phyloP scores from a whole-genome alignment of 2,797 vertebrate genomes.

The Eulemur albifrons region DNA sequence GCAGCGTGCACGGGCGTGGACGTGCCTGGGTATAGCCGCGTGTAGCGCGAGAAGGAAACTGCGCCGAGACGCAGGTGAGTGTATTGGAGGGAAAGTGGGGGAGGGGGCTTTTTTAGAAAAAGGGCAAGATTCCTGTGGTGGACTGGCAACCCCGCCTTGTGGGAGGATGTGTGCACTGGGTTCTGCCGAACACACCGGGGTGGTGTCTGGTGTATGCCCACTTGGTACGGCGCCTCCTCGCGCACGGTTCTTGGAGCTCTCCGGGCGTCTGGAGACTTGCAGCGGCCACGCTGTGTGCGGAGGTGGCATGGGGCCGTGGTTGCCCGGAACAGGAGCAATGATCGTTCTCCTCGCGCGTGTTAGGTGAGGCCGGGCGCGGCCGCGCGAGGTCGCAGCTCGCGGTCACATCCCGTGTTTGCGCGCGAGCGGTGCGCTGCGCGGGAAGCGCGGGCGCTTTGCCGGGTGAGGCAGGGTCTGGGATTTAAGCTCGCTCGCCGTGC shows the following conservation, averaged over 20 bases:
- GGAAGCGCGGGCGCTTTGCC: background rate
- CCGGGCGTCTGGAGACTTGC: background rate
- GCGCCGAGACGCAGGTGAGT: constrained; percentile 75
- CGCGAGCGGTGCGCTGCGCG: background rate
- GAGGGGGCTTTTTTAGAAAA: background rate
- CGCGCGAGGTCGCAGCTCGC: constrained; percentile 9
- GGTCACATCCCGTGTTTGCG: constrained; percentile 26
- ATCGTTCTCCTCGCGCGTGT: background rate
- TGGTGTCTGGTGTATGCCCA: background rate
- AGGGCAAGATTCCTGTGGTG: background rate
- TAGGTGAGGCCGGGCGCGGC: background rate
- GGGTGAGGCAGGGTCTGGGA: background rate
- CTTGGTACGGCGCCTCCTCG: background rate
- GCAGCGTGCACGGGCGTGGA: constrained; percentile 64
- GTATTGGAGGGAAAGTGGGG: constrained; percentile 48
- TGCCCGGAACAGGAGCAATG: background rate
- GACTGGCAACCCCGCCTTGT: background rate
- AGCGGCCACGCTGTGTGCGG: background rate
- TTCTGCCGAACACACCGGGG: background rate
- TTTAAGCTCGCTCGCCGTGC: background rate
- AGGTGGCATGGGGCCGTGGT: background rate
- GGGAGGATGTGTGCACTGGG: background rate
- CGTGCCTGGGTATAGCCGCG: background rate
- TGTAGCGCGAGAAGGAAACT: constrained; percentile 43
- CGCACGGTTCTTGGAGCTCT: background rate